Base-by-base conservation (phyloP, 2,888 invertebrate species). In the Hydropsyche betteni region DNA sequence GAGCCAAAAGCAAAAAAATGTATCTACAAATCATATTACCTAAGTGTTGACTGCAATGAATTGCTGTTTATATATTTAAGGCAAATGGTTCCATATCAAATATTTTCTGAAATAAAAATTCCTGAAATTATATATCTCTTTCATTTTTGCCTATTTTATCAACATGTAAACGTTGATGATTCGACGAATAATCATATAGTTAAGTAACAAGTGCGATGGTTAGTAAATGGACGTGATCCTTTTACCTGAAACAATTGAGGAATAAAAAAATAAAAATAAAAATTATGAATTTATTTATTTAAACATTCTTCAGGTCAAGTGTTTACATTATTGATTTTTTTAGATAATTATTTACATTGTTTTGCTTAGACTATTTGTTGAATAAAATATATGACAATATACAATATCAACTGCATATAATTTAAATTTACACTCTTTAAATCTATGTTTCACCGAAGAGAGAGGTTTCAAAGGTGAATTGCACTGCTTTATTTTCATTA, bases 101-200 rank as follows among this genome's bases (percentile, higher is more conserved):
- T 79, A 79, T 77, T 79, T 79, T 77, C 76, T 71, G 75, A 77
- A 79, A 77, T 79, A 79, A 79, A 79, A 76, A 79, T 77, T 79
- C 77, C 74, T 50, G 61, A 58, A 61, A 75, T 14, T 10, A 72
- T 10, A 10, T 38, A 5, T 36, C 36, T 38, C 4, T 58, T 64
- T 64, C 36, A 10, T 12, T 61, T 61, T 55, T 55, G n/a, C 24
- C 24, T 2, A 24, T 24, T 24, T 24, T 2, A 24, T 24, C 2
- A 24, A 24, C 24, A 24, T n/a, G n/a, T n/a, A n/a, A n/a, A n/a
- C n/a, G n/a, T n/a, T n/a, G n/a, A n/a, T n/a, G n/a, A n/a, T n/a
- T n/a, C n/a, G n/a, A n/a, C n/a, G n/a, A n/a, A n/a, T n/a, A n/a
- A n/a, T 24, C 24, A 24, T 24, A 24, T 24, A 24, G 24, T 24